Evolutionary conservation across 1,140 invertebrate species (phyloP), one percentile per base, ranked within the genome.

Genomic region (Sinella curviseta): DNA sequence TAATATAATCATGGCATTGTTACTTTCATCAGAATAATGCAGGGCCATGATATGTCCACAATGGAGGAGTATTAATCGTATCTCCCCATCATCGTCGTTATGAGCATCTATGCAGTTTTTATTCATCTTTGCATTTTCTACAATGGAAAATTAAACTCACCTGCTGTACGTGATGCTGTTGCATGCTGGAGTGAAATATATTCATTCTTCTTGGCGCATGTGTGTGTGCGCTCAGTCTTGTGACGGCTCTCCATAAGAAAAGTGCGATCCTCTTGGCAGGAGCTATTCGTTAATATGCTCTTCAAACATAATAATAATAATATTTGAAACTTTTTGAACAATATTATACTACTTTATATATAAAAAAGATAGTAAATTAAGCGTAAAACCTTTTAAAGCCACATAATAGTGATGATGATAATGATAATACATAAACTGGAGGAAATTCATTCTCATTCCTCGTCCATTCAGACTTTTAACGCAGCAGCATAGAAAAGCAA

Each of bases 321-420:
- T 12, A 48, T 48, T 48, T 48, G 39, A 48, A 48, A 26, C 57
- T n/a, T 65, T 26, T n/a, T 65, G 16, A 26, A n/a, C 57, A 65
- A 8, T 4, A 65, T 65, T 4, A 65, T 65, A n/a, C 8, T n/a
- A 26, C 14, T 14, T 17, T 4, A 12, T 16, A 65, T 4, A 17
- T n/a, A 65, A 12, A 65, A 70, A 70, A 33, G 12, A 70, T 31
- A 14, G 26, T 70, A 70, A 70, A 70, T 70, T 70, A 70, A 70
- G 28, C 65, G 31, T 24, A 70, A 70, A 70, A 30, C 65, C 65
- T 70, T 60, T 70, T 33, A 70, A 33, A 70, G 65, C 65, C 12
- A 70, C 26, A 33, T 30, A 60, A 60, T 60, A 12, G 2, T 12
- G 26, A n/a, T n/a, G n/a, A n/a, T n/a, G n/a, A n/a, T 65, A 65